Evolutionary conservation across 2,888 invertebrate genomes (phyloP), one percentile per base, ranked within the genome.

Genomic region (Brachyopa scutellaris): DNA sequence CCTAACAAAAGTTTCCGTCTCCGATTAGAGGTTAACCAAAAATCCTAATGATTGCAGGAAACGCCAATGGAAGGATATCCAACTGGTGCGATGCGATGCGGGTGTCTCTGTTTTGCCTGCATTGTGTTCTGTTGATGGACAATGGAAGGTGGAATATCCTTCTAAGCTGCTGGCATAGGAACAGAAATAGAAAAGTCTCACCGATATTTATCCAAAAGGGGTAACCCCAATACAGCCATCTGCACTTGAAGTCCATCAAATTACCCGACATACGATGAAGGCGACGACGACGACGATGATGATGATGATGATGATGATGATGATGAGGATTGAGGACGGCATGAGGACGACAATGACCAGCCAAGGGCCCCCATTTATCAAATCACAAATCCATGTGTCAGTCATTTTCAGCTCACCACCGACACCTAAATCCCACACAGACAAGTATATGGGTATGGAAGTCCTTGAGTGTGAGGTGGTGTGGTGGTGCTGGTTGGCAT

Each of bases 301-400:
- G n/a, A n/a, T n/a, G n/a, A n/a, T n/a, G n/a, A n/a, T n/a, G n/a
- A n/a, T n/a, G n/a, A n/a, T n/a, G n/a, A n/a, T n/a, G n/a, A n/a
- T n/a, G n/a, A n/a, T n/a, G n/a, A 36, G 15, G 36, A 36, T 42
- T 11, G 9, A 0, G 4, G 19, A 31, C 15, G n/a, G n/a, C n/a
- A n/a, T n/a, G 31, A n/a, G 42, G 29, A 40, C 38, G 29, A 36
- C 23, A 11, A 61, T 21, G 29, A 45, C 8, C 33, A 38, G 7
- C 40, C 15, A 72, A 38, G 26, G 64, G 42, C 31, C 19, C 69
- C 51, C 64, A 82, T 77, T 77, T 70, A 82, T 77, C 82, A 82
- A 76, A 64, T 76, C 69, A 36, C 51, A 64, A 82, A 76, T 82
- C 80, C 69, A 64, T 66, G 69, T 72, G 77, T 82, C 77, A 70